Conservation (phyloP, 1,140 invertebrate genomes). For the Gerris buenoi region DNA sequence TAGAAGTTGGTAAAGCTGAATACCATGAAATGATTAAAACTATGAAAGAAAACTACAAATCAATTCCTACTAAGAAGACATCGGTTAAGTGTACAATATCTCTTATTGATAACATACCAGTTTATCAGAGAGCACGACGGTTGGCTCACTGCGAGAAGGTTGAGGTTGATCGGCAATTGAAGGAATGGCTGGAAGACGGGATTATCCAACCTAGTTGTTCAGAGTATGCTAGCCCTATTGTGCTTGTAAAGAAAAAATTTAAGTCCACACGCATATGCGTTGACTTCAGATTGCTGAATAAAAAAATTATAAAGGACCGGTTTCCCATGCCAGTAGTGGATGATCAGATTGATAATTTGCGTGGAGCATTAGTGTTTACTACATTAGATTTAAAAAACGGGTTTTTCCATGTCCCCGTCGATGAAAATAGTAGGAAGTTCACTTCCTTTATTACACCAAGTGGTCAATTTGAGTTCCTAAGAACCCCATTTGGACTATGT, state of each 20-base stretch:
- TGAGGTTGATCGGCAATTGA: too few relatives aligned
- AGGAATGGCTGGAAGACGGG: too few relatives aligned
- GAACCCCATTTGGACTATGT: constrained; percentile 29
- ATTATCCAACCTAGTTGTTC: background rate
- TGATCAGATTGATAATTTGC: background rate
- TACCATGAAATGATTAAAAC: too few relatives aligned
- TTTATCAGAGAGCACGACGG: too few relatives aligned
- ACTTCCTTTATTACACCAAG: constrained; percentile 28
- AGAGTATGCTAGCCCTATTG: constrained; percentile 30
- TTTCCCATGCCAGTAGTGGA: constrained; percentile 26
- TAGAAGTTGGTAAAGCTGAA: too few relatives aligned
- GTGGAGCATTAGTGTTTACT: constrained; percentile 29
- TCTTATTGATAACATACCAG: too few relatives aligned
- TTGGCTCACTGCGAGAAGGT: too few relatives aligned
- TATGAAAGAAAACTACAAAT: too few relatives aligned
- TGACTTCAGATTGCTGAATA: constrained; percentile 34
- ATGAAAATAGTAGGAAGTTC: constrained; percentile 24
- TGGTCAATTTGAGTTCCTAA: constrained; percentile 27
- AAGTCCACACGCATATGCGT: constrained; percentile 28
- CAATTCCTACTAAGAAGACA: too few relatives aligned
- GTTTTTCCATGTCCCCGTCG: constrained; percentile 32
- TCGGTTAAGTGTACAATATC: too few relatives aligned
- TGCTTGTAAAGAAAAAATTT: constrained; percentile 31
- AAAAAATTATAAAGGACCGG: constrained; percentile 26
- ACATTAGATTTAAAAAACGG: constrained; percentile 33